Conservation (phyloP, 2,113 vertebrate genomes). For the Entomyzon cyanotis region DNA sequence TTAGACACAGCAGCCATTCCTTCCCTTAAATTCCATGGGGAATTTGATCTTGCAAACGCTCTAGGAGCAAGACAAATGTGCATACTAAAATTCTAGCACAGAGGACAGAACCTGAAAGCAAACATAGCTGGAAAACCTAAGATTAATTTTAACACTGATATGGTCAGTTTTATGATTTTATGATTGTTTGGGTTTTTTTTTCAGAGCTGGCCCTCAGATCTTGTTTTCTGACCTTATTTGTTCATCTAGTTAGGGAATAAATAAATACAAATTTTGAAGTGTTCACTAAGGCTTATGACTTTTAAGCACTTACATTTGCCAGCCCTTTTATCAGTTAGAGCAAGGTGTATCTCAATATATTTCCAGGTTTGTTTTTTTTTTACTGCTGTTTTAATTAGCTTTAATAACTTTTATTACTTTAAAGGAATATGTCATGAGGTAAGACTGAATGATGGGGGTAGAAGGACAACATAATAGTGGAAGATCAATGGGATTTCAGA, state of each 20-base stretch:
- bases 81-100: background rate
- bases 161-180: background rate
- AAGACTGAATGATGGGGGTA: background rate
- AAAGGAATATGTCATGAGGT: background rate
- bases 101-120: background rate
- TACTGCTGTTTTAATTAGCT: background rate
- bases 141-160: background rate
- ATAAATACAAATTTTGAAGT: background rate
- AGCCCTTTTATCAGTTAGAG: background rate
- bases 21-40: background rate
- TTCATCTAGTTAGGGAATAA: background rate
- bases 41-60: background rate
- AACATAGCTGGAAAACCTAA: background rate
- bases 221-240: background rate
- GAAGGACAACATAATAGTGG: background rate
- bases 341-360: background rate
- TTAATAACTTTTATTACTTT: background rate
- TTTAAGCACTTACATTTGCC: background rate
- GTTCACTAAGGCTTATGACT: background rate
- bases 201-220: background rate
- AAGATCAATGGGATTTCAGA: background rate
- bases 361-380: background rate
- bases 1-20: background rate
- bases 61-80: background rate
- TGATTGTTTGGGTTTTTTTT: fast-evolving